These are phyloP conservation scores for Teleogryllus oceanicus DNA, from an alignment of 2,888 invertebrate genomes.

Conservation along the genomic window DNA sequence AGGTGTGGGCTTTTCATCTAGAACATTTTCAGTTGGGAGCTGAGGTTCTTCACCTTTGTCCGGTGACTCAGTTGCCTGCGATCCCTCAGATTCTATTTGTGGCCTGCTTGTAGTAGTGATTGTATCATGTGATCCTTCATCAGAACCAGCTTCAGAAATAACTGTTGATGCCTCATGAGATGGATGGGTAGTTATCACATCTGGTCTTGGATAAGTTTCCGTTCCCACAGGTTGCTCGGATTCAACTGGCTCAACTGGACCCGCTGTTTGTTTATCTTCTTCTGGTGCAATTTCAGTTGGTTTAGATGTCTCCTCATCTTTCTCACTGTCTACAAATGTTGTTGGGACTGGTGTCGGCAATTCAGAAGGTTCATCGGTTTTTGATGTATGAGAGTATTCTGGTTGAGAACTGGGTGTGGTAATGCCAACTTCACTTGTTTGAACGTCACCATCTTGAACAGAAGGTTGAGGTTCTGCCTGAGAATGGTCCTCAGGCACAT, in stretches of 20 bases:
- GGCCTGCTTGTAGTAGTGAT: too few species aligned
- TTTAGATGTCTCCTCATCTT: conserved; percentile 26
- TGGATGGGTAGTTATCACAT: conserved; percentile 31
- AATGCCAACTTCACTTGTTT: too few species aligned
- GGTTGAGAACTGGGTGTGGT: too few species aligned
- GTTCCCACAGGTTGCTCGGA: conserved; percentile 11
- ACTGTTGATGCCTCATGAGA: conserved; percentile 29
- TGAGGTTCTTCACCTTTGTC: not conserved
- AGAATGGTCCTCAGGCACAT: too few species aligned
- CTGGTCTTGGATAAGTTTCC: conserved; percentile 28
- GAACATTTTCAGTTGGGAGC: not conserved
- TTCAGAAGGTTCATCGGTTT: too few species aligned
- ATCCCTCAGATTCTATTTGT: conserved; percentile 26
- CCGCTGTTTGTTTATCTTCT: conserved; percentile 31
- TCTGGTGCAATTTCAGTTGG: conserved; percentile 26
- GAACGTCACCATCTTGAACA: too few species aligned
- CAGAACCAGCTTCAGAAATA: not conserved
- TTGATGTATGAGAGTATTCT: too few species aligned
- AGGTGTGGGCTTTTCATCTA: not conserved
- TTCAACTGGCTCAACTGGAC: not conserved
- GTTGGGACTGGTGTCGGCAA: too few species aligned
- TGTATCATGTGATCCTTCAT: too few species aligned
- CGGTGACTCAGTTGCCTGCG: not conserved
- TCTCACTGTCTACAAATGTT: too few species aligned
- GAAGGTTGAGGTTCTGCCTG: too few species aligned